phyloP scores from a whole-genome alignment of 1,140 invertebrate species.

The Ceratina calcarata region DNA sequence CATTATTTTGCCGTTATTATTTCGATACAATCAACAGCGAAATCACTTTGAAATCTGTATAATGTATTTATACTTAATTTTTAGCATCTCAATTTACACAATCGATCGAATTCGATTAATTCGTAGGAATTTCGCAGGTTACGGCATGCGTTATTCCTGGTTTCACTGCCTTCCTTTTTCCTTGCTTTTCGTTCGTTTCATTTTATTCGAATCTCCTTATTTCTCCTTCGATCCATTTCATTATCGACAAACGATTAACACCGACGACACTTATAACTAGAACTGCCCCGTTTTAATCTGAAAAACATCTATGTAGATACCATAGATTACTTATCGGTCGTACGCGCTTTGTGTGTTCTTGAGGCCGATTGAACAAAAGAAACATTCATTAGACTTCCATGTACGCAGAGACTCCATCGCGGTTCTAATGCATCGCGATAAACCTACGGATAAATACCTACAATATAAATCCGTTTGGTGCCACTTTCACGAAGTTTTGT shows the following conservation, averaged over 20 bases:
- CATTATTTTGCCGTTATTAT: slow-evolving; percentile 48
- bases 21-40: slow-evolving; percentile 76
- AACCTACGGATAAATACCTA: too few species aligned
- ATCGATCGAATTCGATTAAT: slow-evolving; percentile 64
- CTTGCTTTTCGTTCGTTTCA: slow-evolving; percentile 39
- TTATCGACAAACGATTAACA: slow-evolving; percentile 63
- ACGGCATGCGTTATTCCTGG: slow-evolving; percentile 57
- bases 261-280: slow-evolving; percentile 60
- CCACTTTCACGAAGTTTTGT: too few species aligned
- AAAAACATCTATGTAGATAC: slow-evolving; percentile 70
- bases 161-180: slow-evolving; percentile 50
- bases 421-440: too few species aligned
- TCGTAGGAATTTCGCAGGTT: slow-evolving; percentile 65
- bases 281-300: slow-evolving; percentile 61
- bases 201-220: neutral
- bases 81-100: slow-evolving; percentile 72
- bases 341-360: slow-evolving; percentile 59
- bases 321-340: slow-evolving; percentile 62
- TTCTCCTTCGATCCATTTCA: neutral
- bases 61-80: slow-evolving; percentile 69
- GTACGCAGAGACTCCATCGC: too few species aligned
- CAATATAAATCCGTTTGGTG: too few species aligned
- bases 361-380: slow-evolving; percentile 80
- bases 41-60: slow-evolving; percentile 68
- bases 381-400: slow-evolving; percentile 72